Percentiles rank a stretch among this genome's conserved stretches.
Conservation (phyloP, 2,797 vertebrate genomes). For the Cossypha heuglini region DNA sequence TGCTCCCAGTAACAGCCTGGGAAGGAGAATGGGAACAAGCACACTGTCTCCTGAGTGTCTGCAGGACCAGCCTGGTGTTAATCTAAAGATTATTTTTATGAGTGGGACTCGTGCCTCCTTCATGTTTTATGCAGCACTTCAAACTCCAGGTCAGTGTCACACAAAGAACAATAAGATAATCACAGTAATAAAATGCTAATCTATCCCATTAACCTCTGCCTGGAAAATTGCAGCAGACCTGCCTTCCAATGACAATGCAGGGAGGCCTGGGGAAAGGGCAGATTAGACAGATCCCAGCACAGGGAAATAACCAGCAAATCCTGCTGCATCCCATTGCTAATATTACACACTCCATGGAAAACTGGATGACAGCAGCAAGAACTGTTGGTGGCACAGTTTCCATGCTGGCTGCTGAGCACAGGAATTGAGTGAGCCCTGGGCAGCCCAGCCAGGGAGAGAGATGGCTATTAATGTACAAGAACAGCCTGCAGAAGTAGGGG, state of each 20-base stretch:
- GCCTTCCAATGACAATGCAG: background rate
- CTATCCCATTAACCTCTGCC: background rate
- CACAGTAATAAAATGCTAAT: background rate
- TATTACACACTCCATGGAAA: background rate
- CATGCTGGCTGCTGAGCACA: constrained; percentile 49
- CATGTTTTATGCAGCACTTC: background rate
- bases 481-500: constrained; percentile 9
- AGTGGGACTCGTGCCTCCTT: background rate
- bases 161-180: constrained; percentile 10
- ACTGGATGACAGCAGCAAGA: constrained; percentile 21
- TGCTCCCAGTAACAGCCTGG: background rate
- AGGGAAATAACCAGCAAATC: background rate
- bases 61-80: background rate
- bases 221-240: background rate
- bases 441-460: constrained; percentile 19
- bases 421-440: background rate
- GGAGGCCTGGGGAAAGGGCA: background rate
- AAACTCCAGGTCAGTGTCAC: background rate
- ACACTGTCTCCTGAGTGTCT: rapidly evolving
- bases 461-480: constrained; percentile 7
- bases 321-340: background rate
- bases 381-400: constrained; percentile 34
- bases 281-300: background rate
- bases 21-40: background rate
- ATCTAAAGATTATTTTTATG: background rate